These are phyloP conservation scores for Psittacula echo DNA, from an alignment of 2,797 vertebrate species.

Conservation along the genomic window DNA sequence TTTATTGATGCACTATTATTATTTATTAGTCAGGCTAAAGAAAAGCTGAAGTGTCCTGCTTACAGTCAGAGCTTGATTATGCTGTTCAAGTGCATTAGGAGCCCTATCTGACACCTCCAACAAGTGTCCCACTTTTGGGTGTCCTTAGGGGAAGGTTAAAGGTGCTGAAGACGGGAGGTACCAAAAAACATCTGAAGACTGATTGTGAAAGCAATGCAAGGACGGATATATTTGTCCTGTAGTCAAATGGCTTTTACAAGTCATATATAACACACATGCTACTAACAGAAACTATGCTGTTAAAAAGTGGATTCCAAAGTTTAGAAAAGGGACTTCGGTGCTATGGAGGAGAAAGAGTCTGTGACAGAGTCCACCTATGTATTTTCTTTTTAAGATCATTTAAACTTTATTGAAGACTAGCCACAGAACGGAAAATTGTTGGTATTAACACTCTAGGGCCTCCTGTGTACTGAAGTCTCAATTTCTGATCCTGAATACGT, in stretches of 20 bases:
- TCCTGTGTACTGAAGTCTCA: constrained; percentile 29
- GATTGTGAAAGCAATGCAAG: neutral
- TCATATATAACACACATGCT: neutral
- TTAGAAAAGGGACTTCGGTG: neutral
- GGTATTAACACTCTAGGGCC: constrained; percentile 70
- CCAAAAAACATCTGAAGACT: neutral
- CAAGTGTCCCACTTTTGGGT: rapidly evolving
- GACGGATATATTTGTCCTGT: neutral
- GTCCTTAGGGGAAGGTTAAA: neutral
- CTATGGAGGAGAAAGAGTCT: constrained; percentile 23
- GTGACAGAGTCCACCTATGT: neutral
- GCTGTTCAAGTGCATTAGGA: neutral
- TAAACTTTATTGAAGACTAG: constrained; percentile 65
- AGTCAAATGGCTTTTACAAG: neutral
- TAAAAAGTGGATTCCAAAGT: neutral
- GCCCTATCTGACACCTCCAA: neutral
- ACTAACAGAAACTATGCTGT: neutral
- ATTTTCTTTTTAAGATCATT: constrained; percentile 46
- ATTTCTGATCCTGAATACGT: constrained; percentile 65
- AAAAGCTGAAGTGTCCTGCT: neutral
- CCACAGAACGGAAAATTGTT: constrained; percentile 57
- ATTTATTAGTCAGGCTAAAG: neutral
- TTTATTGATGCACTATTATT: neutral
- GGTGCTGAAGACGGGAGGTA: neutral
- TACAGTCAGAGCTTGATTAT: neutral